A percentile compares a stretch with the other conserved stretches of the same genome.
Evolutionary conservation across 1,140 invertebrate species (phyloP).

Genomic region (Drosophila erecta): DNA sequence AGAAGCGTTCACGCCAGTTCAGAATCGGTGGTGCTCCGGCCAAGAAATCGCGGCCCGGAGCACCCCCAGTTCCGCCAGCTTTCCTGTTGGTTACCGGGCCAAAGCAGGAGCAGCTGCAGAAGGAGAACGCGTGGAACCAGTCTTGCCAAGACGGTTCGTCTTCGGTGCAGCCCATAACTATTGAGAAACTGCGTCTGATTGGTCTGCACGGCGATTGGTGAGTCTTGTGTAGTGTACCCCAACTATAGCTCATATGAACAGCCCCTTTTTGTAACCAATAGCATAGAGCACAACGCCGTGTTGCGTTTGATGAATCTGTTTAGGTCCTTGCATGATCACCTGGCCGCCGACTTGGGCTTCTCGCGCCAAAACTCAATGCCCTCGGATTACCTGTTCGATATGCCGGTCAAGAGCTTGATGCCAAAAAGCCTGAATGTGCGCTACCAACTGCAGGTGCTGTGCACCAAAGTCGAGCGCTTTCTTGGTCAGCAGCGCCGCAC

Average conservation of each 20-base stretch:
- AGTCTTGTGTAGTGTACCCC: conserved; percentile 4
- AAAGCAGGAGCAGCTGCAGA: conserved; percentile 36
- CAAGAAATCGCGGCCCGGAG: conserved; percentile 24
- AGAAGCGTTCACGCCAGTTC: not conserved
- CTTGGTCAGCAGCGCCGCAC: conserved; percentile 29
- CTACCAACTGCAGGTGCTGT: conserved; percentile 66
- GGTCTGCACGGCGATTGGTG: conserved; percentile 28
- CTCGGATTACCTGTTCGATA: conserved; percentile 43
- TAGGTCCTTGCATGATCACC: conserved; percentile 56
- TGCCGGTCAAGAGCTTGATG: conserved; percentile 39
- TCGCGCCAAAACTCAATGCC: conserved; percentile 36
- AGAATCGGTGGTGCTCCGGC: not conserved
- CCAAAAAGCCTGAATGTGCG: conserved; percentile 57
- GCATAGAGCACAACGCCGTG: conserved; percentile 36
- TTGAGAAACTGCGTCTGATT: conserved; percentile 5
- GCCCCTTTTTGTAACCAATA: not conserved
- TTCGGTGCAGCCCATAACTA: not conserved
- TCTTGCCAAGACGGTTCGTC: not conserved
- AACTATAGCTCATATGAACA: no score
- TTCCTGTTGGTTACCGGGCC: conserved; percentile 13
- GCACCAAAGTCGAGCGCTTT: conserved; percentile 60
- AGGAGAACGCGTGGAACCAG: conserved; percentile 40
- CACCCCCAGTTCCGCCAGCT: no score
- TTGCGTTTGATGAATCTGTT: conserved; percentile 59
- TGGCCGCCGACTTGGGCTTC: conserved; percentile 38